Percentiles rank a stretch among this genome's conserved stretches.
These are phyloP conservation scores for Chascanopsetta lugubris DNA, from an alignment of 2,113 vertebrate genomes.

Conservation along the genomic window DNA sequence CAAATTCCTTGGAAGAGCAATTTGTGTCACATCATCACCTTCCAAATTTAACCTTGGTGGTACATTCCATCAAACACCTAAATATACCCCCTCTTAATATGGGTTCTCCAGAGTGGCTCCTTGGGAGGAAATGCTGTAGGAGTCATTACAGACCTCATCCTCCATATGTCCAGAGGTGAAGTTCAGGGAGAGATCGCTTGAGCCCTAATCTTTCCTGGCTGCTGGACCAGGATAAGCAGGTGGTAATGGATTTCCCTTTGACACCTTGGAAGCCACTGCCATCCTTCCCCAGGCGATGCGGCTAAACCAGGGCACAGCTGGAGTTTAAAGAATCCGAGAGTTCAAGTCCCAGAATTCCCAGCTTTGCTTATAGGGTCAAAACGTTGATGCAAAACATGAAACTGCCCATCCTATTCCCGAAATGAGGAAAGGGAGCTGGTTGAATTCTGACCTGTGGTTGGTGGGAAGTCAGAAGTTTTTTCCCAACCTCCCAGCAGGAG, in stretches of 20 bases:
- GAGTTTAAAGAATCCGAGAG: neutral
- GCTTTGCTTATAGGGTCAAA: neutral
- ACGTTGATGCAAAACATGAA: no score
- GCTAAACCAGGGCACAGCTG: neutral
- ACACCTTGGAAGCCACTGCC: neutral
- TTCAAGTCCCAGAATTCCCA: neutral
- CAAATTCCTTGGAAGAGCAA: neutral
- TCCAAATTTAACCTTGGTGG: neutral
- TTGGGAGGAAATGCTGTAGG: neutral
- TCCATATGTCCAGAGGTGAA: neutral
- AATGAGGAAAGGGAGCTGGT: neutral
- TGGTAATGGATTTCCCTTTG: neutral
- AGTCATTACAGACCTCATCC: neutral
- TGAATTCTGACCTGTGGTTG: neutral
- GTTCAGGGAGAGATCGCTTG: neutral
- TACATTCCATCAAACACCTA: neutral
- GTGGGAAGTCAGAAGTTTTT: no score
- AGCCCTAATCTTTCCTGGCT: neutral
- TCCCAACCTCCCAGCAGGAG: no score
- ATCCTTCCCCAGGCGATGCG: neutral
- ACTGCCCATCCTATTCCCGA: neutral
- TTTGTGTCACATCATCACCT: neutral
- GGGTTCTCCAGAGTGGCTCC: neutral
- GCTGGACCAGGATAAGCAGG: neutral
- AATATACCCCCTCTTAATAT: neutral